Evolutionary conservation across 2,888 invertebrate species (phyloP).

Genomic region (Lasioglossum morio): DNA sequence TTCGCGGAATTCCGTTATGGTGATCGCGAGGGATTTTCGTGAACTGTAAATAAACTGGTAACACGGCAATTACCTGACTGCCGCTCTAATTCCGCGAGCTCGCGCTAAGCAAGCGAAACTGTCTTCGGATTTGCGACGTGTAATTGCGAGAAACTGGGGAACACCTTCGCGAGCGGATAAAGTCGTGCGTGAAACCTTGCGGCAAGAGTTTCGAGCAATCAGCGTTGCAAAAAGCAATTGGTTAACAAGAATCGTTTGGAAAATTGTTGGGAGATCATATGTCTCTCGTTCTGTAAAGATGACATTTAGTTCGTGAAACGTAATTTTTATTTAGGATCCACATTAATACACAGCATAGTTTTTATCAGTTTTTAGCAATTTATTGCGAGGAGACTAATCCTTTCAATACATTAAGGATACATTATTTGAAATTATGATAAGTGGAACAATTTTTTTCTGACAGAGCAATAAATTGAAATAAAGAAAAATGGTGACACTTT

Average conservation of each 20-base stretch:
- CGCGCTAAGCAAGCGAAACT: neutral
- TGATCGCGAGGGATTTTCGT: neutral
- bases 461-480: no score
- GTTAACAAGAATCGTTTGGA: neutral
- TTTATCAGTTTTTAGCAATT: no score
- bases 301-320: neutral
- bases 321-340: no score
- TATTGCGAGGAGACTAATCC: no score
- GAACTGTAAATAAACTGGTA: constrained; percentile 22
- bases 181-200: neutral
- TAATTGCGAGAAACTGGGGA: constrained; percentile 1
- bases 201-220: neutral
- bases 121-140: neutral
- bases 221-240: neutral
- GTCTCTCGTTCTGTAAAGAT: no score
- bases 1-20: neutral
- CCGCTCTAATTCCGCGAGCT: constrained; percentile 8
- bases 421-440: no score
- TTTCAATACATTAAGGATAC: no score
- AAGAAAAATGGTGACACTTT: no score
- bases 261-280: neutral
- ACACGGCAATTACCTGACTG: constrained; percentile 11
- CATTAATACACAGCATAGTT: no score
- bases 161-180: neutral
- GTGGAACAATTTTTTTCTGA: no score